phyloP scores from a whole-genome alignment of 2,113 vertebrate species.

The Serilophus lunatus region DNA sequence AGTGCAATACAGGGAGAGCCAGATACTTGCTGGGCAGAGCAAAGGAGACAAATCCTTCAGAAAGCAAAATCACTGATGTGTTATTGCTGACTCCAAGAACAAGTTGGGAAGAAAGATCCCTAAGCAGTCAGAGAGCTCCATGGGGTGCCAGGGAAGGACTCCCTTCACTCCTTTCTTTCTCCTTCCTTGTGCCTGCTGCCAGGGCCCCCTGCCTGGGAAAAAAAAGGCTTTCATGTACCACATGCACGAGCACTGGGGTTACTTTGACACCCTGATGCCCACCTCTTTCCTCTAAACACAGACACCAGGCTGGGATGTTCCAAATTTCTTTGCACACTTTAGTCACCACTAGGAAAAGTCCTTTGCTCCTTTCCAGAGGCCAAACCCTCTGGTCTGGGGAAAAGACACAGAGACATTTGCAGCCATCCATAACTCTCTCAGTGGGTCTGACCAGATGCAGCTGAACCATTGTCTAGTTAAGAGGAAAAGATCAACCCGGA shows the following conservation, averaged over 20 bases:
- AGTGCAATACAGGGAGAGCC: not conserved
- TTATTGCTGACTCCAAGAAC: not conserved
- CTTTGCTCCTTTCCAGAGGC: rapidly evolving
- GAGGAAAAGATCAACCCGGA: slow-evolving; percentile 22
- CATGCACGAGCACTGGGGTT: rapidly evolving
- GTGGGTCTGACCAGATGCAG: not conserved
- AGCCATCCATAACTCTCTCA: not conserved
- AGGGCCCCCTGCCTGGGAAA: not conserved
- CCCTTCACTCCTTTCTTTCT: not conserved
- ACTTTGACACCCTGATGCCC: not conserved
- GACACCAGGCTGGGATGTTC: not conserved
- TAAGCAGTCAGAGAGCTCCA: not conserved
- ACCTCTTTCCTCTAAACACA: not conserved
- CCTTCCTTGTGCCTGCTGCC: not conserved
- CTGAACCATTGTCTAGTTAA: slow-evolving; percentile 7
- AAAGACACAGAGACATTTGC: not conserved
- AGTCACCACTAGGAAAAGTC: not conserved
- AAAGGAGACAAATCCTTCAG: rapidly evolving
- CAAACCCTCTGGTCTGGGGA: not conserved
- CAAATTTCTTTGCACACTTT: rapidly evolving
- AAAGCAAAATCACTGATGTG: not conserved
- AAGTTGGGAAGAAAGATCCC: not conserved
- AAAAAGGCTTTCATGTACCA: rapidly evolving
- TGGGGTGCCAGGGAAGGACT: not conserved
- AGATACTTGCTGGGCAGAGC: not conserved